These are phyloP conservation scores for Gymnoscopelus braueri DNA, from an alignment of 2,797 vertebrate genomes.

Conservation along the genomic window DNA sequence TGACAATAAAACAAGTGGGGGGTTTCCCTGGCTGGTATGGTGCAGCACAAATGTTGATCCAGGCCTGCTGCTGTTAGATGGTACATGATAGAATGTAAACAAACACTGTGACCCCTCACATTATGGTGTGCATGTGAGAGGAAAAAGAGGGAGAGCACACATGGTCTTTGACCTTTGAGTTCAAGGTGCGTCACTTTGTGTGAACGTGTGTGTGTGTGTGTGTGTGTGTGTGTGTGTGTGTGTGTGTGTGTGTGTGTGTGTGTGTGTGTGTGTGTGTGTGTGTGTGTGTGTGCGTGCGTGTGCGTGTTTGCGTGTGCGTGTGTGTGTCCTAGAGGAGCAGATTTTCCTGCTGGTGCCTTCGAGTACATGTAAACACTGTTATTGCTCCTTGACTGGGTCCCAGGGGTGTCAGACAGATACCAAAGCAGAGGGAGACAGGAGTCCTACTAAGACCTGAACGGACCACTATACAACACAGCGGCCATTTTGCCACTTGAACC, in stretches of 20 bases:
- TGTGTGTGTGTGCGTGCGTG: neutral
- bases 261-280: slow-evolving; percentile 8
- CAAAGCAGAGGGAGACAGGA: neutral
- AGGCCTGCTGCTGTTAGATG: slow-evolving; percentile 32
- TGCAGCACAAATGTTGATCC: slow-evolving; percentile 47
- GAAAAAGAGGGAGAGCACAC: slow-evolving; percentile 43
- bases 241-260: neutral
- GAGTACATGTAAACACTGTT: slow-evolving; percentile 21
- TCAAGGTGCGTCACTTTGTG: slow-evolving; percentile 38
- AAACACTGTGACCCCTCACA: slow-evolving; percentile 30
- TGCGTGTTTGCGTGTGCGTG: neutral
- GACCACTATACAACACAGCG: too few relatives aligned
- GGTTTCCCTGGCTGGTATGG: slow-evolving; percentile 29
- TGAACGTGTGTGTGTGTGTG: slow-evolving; percentile 1
- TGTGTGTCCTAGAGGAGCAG: neutral
- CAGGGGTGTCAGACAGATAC: slow-evolving; percentile 7
- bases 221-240: neutral
- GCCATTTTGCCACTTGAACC: too few relatives aligned
- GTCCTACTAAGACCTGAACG: too few relatives aligned
- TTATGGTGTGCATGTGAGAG: slow-evolving; percentile 17
- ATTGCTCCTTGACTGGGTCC: slow-evolving; percentile 20
- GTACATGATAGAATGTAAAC: slow-evolving; percentile 54
- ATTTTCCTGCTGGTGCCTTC: neutral
- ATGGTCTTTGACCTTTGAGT: slow-evolving; percentile 67
- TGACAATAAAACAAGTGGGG: slow-evolving; percentile 25